Percentiles rank a stretch among this genome's conserved stretches.
phyloP scores from a whole-genome alignment of 2,888 invertebrate genomes.

The Rotaria macrura region DNA sequence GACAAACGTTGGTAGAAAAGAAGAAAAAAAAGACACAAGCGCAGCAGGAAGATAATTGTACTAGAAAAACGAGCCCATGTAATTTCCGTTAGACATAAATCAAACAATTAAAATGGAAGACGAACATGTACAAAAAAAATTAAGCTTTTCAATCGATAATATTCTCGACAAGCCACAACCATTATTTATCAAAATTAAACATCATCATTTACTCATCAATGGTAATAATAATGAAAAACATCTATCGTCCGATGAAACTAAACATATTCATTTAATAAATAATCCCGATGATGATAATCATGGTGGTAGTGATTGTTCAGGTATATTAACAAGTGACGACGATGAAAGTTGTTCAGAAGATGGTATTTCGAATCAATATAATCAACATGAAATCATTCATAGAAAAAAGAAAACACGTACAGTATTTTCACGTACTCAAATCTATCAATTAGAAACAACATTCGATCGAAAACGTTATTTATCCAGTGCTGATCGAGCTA shows the following conservation, averaged over 20 bases:
- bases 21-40: not conserved
- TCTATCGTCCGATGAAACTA: not conserved
- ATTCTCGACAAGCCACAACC: conserved; percentile 9
- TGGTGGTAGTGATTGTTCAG: not conserved
- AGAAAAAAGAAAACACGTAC: conserved; percentile 51
- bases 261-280: not conserved
- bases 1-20: not conserved
- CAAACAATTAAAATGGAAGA: conserved; percentile 5
- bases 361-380: not conserved
- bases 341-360: not conserved
- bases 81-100: conserved; percentile 9
- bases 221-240: not conserved
- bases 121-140: conserved; percentile 1
- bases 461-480: conserved; percentile 51
- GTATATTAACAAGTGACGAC: not conserved
- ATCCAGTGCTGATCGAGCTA: conserved; percentile 48
- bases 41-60: not conserved
- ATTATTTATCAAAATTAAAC: not conserved
- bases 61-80: not conserved
- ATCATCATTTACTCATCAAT: not conserved
- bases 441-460: conserved; percentile 49
- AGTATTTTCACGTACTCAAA: conserved; percentile 50
- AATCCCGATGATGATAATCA: not conserved
- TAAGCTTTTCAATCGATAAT: conserved; percentile 8
- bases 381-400: not conserved